Base-by-base conservation (phyloP, 1,140 invertebrate genomes). In the Neoseiulus cucumeris region DNA sequence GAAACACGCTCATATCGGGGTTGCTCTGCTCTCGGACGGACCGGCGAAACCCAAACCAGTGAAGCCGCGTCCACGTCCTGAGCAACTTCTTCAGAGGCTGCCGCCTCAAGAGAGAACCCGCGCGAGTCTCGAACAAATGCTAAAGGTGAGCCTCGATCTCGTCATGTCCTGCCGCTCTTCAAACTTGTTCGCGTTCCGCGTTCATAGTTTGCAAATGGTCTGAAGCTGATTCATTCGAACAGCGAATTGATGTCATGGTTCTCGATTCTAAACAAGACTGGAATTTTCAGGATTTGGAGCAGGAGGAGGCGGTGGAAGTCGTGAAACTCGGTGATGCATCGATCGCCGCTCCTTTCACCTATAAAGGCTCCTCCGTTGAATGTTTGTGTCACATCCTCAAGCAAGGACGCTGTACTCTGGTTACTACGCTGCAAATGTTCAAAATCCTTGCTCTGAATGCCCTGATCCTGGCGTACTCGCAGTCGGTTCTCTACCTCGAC, bases 381-480 rank as follows among this genome's bases (percentile, higher is more conserved):
- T 96, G 93, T 77, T 92, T 98, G 73, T 97, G 92, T 73, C 91
- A 98, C 76, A 89, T 99, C 25, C 97, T 99, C 69, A 98, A 98
- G 73, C 95, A 99, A 80, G 96, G 96, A 5, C 82, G 96, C 41
- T 99, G 96, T 76, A 99, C 96, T 0, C 78, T 99, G 42, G 95
- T 99, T 0, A 98, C 94, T 1, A 99, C 96, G 0, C 78, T 99
- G 44, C 96, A 99, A 77, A 99, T 99, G 96, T 99, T 99, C 76
- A 99, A 99, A 81, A 99, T 99, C 70, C 78, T 99, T 42, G 96
- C 96, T 0, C 76, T 99, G n/a, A 98, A 99, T 77, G 94, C 96
- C 0, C 80, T 99, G 0, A 91, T 98, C 66, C 79, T 96, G 44
- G 96, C 96, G 0, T 99, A 99, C 79, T 92, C 91, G 74, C 94